A percentile compares a stretch with the other conserved stretches of the same genome.
Conservation (phyloP, 2,888 invertebrate species). For the Lordiphosa andalusiaca region DNA sequence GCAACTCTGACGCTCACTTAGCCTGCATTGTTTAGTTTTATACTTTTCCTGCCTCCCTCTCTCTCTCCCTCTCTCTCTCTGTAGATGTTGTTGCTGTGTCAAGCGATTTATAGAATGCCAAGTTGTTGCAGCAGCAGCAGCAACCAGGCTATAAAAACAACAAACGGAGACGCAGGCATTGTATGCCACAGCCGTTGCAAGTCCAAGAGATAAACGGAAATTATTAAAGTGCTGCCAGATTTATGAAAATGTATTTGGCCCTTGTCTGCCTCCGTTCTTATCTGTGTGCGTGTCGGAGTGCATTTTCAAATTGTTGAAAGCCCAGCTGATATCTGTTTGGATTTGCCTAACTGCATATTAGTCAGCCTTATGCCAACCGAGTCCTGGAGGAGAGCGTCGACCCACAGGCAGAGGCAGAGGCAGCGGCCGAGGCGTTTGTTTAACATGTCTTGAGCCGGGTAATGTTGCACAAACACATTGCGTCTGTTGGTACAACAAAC, state of each 20-base stretch:
- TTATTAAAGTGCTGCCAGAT: slow-evolving; percentile 74
- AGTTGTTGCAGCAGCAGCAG: slow-evolving; percentile 35
- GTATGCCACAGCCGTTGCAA: slow-evolving; percentile 57
- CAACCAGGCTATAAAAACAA: slow-evolving; percentile 49
- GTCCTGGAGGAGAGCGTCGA: not conserved
- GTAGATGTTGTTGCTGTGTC: slow-evolving; percentile 48
- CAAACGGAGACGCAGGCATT: slow-evolving; percentile 39
- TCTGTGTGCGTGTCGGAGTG: slow-evolving; percentile 10
- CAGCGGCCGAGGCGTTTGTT: not conserved
- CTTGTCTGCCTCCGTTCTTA: not conserved
- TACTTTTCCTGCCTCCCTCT: slow-evolving; percentile 25
- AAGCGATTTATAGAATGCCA: slow-evolving; percentile 73
- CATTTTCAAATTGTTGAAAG: slow-evolving; percentile 37
- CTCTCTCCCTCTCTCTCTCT: not conserved
- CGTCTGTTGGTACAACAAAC: slow-evolving; percentile 1
- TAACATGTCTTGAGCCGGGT: slow-evolving; percentile 7
- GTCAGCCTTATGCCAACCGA: slow-evolving; percentile 22
- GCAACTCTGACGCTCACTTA: slow-evolving; percentile 13
- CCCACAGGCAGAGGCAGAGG: too few species aligned
- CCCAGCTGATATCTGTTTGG: slow-evolving; percentile 24
- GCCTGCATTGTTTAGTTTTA: slow-evolving; percentile 43
- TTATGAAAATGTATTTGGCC: slow-evolving; percentile 64
- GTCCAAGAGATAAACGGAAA: slow-evolving; percentile 68
- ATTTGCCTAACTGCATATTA: slow-evolving; percentile 31
- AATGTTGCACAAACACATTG: slow-evolving; percentile 15